Base-by-base conservation (phyloP, 2,113 vertebrate species). In the Channa maculata region DNA sequence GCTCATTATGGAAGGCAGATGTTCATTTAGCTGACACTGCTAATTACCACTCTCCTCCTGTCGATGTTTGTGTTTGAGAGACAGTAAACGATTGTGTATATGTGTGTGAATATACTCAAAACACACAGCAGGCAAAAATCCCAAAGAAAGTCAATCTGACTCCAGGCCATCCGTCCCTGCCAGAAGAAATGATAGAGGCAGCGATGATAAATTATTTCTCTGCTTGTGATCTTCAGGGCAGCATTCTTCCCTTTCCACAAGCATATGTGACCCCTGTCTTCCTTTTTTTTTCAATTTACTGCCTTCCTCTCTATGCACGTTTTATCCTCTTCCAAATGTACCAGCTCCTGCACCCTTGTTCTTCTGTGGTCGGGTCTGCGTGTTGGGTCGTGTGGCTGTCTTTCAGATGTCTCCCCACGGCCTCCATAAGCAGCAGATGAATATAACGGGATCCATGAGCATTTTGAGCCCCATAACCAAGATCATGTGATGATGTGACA, bases 201-300 rank as follows among this genome's bases (percentile, higher is more conserved):
- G 75, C 72, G 54, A 81, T 90, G 85, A 90, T 92, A 82, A 90
- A 92, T 92, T 74, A 89, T 94, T 92, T 90, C 81, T 89, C 71
- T 80, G 80, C 91, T 90, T 92, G 83, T 92, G 90, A 92, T 93
- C 91, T 90, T 81, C 55, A 5, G 58, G 76, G 83, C 75, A 84
- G 76, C 86, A 86, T 85, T 92, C 86, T 86, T 91, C 84, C 83
- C 69, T 87, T 85, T 91, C 87, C 85, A 83, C 79, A 88, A 87
- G 75, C 91, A 93, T 59, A 90, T 92, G 91, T 91, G 90, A 91
- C 90, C 87, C 81, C 77, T 82, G 83, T 90, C 88, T 88, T 89
- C 86, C 62, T 86, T 85, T 84, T 70, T 52, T 66, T 62, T 15
- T 81, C 77, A 85, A 83, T 78, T 81, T 75, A 75, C 80, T 76